Conservation (phyloP, 2,797 vertebrate species). For the Austrolebias charrua region DNA sequence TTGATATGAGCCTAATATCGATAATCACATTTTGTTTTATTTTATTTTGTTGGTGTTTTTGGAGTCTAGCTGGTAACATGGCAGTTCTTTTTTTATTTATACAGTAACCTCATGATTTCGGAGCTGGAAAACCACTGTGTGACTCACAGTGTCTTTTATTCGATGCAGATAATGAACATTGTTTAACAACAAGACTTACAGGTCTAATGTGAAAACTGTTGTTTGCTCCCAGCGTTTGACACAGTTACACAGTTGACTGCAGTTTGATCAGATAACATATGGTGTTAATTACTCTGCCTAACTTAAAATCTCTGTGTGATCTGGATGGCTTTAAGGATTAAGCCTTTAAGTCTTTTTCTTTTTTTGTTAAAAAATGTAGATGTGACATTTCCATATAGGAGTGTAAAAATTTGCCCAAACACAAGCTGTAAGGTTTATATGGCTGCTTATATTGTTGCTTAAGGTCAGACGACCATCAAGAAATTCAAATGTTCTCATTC, state of each 20-base stretch:
- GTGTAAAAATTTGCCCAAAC: too few species aligned
- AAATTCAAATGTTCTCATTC: background rate
- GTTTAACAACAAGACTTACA: constrained; percentile 21
- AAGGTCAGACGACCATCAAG: constrained; percentile 7
- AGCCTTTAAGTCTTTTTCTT: background rate
- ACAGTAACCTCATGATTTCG: background rate
- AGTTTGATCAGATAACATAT: constrained; percentile 7
- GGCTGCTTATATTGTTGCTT: background rate
- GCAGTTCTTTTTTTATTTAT: background rate
- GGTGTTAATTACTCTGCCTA: background rate
- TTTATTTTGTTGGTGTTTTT: background rate
- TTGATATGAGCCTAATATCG: too few species aligned
- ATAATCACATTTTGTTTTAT: too few species aligned
- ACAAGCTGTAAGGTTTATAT: too few species aligned
- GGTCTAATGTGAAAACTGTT: constrained; percentile 19
- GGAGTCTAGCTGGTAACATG: background rate
- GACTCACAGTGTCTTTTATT: constrained; percentile 27
- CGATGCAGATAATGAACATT: constrained; percentile 13
- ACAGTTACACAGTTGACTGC: background rate
- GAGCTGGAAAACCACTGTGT: constrained; percentile 9
- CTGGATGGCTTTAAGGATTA: constrained; percentile 11
- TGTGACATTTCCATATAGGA: too few species aligned
- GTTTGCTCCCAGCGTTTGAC: constrained; percentile 17
- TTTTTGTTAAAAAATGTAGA: background rate
- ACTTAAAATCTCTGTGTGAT: constrained; percentile 4